Conservation (phyloP, 2,888 invertebrate genomes). For the Ormyrus labotus region DNA sequence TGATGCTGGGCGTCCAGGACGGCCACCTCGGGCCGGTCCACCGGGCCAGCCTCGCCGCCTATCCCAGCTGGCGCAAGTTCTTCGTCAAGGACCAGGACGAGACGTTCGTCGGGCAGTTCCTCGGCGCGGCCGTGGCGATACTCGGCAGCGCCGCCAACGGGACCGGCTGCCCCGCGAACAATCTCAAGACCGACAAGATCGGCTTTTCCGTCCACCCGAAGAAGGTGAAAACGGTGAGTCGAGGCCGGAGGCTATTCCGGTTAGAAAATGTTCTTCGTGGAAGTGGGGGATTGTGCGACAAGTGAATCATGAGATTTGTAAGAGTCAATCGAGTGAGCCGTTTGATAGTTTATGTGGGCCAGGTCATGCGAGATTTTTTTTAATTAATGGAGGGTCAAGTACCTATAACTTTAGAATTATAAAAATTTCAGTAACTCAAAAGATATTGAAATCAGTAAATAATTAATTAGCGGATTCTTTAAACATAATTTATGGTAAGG, state of each 20-base stretch:
- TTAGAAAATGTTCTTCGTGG: too few species aligned
- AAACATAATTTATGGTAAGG: too few species aligned
- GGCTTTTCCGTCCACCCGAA: constrained; percentile 85
- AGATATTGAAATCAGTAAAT: too few species aligned
- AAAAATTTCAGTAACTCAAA: too few species aligned
- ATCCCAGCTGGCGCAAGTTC: constrained; percentile 88
- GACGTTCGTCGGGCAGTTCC: constrained; percentile 88
- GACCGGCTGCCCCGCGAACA: constrained; percentile 57
- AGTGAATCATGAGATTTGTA: too few species aligned
- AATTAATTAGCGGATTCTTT: too few species aligned
- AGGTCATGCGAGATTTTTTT: too few species aligned
- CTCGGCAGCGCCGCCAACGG: constrained; percentile 75
- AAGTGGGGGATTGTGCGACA: neutral
- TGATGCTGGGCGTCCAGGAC: constrained; percentile 88
- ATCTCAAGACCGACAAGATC: constrained; percentile 78
- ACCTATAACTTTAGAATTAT: too few species aligned
- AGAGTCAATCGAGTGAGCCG: too few species aligned
- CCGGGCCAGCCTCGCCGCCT: constrained; percentile 82
- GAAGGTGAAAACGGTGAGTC: constrained; percentile 84
- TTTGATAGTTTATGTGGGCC: too few species aligned
- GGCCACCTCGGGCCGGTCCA: constrained; percentile 83
- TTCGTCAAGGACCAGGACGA: constrained; percentile 89
- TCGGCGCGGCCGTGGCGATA: constrained; percentile 89
- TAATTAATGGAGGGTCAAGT: too few species aligned
- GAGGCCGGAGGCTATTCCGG: neutral